These are phyloP conservation scores for Ditylenchus weischeri DNA, from an alignment of 2,888 invertebrate genomes.

Conservation along the genomic window DNA sequence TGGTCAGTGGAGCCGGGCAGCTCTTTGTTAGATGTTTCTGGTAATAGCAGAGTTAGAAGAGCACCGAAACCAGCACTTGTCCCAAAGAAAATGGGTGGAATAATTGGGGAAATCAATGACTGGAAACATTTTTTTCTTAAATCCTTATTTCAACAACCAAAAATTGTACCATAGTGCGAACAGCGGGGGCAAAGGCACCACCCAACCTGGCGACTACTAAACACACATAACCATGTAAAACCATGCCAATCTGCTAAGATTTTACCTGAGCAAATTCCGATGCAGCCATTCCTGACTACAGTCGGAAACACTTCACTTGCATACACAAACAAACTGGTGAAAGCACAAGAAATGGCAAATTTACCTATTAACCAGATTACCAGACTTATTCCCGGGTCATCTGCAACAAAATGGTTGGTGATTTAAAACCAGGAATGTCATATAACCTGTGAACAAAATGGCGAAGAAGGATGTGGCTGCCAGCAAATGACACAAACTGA, in stretches of 20 bases:
- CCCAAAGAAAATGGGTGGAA: constrained; percentile 9
- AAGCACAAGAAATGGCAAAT: constrained; percentile 45
- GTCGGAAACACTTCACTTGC: constrained; percentile 47
- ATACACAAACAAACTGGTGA: constrained; percentile 49
- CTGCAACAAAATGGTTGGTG: neutral
- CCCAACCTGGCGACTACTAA: constrained; percentile 4
- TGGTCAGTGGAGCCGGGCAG: constrained; percentile 2
- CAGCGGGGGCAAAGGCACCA: constrained; percentile 4
- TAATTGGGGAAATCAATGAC: constrained; percentile 6
- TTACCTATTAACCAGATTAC: constrained; percentile 49
- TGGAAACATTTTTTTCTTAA: neutral
- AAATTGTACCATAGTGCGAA: neutral
- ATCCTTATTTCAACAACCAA: neutral
- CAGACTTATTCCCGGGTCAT: constrained; percentile 20
- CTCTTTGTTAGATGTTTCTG: constrained; percentile 9
- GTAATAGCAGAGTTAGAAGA: neutral
- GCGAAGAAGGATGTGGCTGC: constrained; percentile 26
- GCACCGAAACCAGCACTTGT: constrained; percentile 3
- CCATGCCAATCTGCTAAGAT: neutral
- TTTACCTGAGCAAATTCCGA: constrained; percentile 20
- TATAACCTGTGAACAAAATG: constrained; percentile 15
- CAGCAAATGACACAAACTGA: constrained; percentile 26
- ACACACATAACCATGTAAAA: neutral
- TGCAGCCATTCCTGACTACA: constrained; percentile 19
- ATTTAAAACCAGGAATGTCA: neutral